Evolutionary conservation across 2,888 invertebrate species (phyloP).

Genomic region (Seira ritae): DNA sequence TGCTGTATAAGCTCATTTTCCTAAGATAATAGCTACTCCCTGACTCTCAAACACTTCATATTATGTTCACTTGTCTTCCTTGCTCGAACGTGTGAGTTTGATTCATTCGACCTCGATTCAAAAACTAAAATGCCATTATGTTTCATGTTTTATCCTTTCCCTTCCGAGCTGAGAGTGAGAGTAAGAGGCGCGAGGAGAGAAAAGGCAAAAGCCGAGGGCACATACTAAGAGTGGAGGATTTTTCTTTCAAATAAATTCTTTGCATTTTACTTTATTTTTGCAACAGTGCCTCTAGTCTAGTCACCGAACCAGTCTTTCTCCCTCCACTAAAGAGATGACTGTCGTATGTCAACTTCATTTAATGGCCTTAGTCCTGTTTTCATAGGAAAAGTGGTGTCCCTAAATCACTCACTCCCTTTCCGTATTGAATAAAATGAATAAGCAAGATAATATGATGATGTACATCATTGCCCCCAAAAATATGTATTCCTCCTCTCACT

Average conservation of each 20-base stretch:
- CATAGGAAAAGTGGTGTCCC: neutral
- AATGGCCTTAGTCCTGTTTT: neutral
- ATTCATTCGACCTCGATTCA: slow-evolving; percentile 39
- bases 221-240: too few species aligned
- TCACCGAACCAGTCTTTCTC: neutral
- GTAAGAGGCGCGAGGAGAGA: neutral
- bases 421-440: neutral
- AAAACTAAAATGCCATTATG: slow-evolving; percentile 9
- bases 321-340: neutral
- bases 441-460: neutral
- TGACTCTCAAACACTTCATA: slow-evolving; percentile 42
- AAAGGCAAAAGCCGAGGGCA: too few species aligned
- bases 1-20: slow-evolving; percentile 50
- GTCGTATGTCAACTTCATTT: slow-evolving; percentile 11
- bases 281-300: neutral
- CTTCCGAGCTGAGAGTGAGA: too few species aligned
- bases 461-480: neutral
- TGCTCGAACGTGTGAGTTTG: slow-evolving; percentile 48
- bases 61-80: slow-evolving; percentile 48
- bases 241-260: too few species aligned
- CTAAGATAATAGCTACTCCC: slow-evolving; percentile 33
- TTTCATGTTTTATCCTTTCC: neutral
- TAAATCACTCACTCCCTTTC: slow-evolving; percentile 5
- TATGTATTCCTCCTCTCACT: neutral
- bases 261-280: too few species aligned